These are phyloP conservation scores for Drosophila fungiperda DNA, from an alignment of 2,888 invertebrate species.

Conservation along the genomic window DNA sequence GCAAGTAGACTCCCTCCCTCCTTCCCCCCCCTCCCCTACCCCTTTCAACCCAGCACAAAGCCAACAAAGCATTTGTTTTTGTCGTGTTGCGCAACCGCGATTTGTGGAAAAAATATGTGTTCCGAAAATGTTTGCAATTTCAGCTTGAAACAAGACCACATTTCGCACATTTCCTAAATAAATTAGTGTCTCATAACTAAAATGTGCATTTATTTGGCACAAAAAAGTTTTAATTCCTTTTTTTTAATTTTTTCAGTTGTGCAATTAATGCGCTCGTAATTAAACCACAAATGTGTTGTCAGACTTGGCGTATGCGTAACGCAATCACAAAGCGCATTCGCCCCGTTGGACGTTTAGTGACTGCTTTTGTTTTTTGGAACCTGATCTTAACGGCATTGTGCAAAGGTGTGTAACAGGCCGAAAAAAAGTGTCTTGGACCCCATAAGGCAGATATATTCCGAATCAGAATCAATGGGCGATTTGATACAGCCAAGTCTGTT, in stretches of 20 bases:
- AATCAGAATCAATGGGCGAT: rapidly evolving
- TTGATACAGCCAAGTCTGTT: background rate
- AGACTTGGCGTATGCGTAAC: constrained; percentile 51
- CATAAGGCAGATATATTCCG: background rate
- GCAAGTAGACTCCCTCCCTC: constrained; percentile 7
- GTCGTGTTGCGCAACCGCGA: constrained; percentile 37
- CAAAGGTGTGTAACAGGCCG: background rate
- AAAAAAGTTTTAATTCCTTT: constrained; percentile 13
- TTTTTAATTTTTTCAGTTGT: constrained; percentile 28
- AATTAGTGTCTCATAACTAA: constrained; percentile 17
- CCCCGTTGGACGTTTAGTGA: constrained; percentile 26
- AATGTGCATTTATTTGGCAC: constrained; percentile 42
- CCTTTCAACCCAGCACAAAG: background rate
- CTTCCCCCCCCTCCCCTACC: background rate
- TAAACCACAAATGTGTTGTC: constrained; percentile 12
- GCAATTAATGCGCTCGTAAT: constrained; percentile 39
- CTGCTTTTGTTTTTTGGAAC: constrained; percentile 1
- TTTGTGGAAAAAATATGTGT: constrained; percentile 34
- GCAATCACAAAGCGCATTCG: constrained; percentile 44
- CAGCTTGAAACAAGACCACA: constrained; percentile 23
- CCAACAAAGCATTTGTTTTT: constrained; percentile 48
- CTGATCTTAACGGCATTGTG: background rate
- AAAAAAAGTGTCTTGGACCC: background rate
- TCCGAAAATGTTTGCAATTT: constrained; percentile 39
- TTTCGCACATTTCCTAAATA: constrained; percentile 43